Evolutionary conservation across 1,140 invertebrate genomes (phyloP).

Genomic region (Acarapis woodi): DNA sequence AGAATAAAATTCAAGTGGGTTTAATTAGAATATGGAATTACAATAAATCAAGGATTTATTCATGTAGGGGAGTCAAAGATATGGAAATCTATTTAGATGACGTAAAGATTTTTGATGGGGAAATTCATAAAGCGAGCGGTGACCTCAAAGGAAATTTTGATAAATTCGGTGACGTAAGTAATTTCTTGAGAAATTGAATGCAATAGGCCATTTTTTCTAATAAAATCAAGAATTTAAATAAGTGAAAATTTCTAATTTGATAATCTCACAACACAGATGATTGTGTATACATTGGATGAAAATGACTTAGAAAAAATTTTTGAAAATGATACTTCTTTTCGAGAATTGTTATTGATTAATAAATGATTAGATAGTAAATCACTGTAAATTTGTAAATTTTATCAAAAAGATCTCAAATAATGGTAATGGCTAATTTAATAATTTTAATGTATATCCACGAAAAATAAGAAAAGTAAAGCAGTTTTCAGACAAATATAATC

Average conservation of each 20-base stretch:
- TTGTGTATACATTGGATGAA: slow-evolving; percentile 44
- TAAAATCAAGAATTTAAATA: background rate
- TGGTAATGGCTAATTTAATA: no score
- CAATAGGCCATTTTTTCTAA: background rate
- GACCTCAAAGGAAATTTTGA: slow-evolving; percentile 33
- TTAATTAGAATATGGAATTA: slow-evolving; percentile 57
- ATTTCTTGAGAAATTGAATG: no score
- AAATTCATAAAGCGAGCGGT: slow-evolving; percentile 41
- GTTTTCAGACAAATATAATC: no score
- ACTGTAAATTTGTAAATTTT: no score
- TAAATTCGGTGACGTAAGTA: slow-evolving; percentile 44
- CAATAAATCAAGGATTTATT: slow-evolving; percentile 54
- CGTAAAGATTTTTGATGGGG: slow-evolving; percentile 36
- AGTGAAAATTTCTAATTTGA: background rate
- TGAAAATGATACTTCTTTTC: slow-evolving; percentile 33
- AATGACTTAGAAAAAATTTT: slow-evolving; percentile 36
- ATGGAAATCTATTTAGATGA: slow-evolving; percentile 37
- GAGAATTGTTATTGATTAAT: no score
- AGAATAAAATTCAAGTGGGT: slow-evolving; percentile 26
- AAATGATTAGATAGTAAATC: no score
- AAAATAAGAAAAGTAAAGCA: no score
- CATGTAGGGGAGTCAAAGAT: slow-evolving; percentile 36
- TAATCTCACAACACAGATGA: slow-evolving; percentile 29
- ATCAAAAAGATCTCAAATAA: no score
- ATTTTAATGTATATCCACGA: no score